Evolutionary conservation across 2,113 vertebrate species (phyloP).

Genomic region (Megaceryle maxima): DNA sequence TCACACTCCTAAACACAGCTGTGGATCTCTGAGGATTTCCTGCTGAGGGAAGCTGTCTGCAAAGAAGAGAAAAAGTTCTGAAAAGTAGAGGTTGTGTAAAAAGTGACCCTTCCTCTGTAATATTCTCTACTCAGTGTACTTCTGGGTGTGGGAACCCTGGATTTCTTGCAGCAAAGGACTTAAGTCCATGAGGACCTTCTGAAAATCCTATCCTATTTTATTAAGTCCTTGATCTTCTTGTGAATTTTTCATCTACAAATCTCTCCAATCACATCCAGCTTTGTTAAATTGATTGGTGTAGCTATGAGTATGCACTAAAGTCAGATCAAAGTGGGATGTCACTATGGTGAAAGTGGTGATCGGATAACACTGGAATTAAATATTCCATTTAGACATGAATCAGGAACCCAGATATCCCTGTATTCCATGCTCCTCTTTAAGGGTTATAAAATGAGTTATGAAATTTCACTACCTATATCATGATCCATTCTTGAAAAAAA

Average conservation of each 20-base stretch:
- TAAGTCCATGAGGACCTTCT: background rate
- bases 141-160: background rate
- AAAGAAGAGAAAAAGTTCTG: background rate
- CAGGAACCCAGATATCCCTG: accelerated
- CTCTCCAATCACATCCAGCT: background rate
- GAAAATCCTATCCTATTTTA: background rate
- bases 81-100: background rate
- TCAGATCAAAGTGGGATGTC: background rate
- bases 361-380: background rate
- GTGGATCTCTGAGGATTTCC: background rate
- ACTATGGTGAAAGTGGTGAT: background rate
- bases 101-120: background rate
- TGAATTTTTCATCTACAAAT: background rate
- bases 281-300: background rate
- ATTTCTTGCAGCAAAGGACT: background rate
- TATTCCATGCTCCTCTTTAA: background rate
- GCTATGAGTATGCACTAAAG: accelerated
- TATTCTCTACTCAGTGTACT: background rate
- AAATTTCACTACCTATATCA: background rate
- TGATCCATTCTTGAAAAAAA: background rate
- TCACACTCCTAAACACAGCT: background rate
- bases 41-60: background rate
- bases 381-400: background rate
- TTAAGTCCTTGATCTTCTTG: background rate
- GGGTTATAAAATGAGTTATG: background rate